Conservation (phyloP, 2,888 invertebrate genomes). For the Branchipolynoe longqiensis region DNA sequence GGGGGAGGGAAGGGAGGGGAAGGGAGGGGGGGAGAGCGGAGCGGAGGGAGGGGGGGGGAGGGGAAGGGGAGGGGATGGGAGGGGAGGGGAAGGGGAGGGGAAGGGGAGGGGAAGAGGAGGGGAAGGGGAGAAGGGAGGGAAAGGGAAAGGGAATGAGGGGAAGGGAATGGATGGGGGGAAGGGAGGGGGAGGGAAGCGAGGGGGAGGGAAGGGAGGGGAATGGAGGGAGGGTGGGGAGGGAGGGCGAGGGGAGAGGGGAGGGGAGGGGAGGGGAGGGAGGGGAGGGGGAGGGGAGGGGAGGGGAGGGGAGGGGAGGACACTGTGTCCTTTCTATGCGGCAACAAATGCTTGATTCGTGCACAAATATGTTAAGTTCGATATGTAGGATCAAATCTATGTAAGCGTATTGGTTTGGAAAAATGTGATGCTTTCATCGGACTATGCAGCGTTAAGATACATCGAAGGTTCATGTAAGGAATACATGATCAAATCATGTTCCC, state of each 20-base stretch:
- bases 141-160: neutral
- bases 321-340: neutral
- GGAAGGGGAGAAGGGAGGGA: neutral
- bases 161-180: neutral
- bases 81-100: too few species aligned
- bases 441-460: too few species aligned
- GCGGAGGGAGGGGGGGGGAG: neutral
- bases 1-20: neutral
- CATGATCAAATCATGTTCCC: too few species aligned
- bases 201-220: neutral
- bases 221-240: neutral
- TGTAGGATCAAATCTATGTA: too few species aligned
- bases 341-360: too few species aligned
- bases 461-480: too few species aligned
- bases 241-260: neutral
- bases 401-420: too few species aligned
- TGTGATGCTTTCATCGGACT: too few species aligned
- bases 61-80: neutral
- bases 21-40: neutral
- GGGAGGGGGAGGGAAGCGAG: neutral
- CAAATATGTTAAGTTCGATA: too few species aligned
- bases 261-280: neutral
- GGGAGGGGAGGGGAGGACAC: neutral
- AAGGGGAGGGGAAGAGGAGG: neutral
- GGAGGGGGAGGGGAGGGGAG: neutral